A percentile compares a stretch with the other conserved stretches of the same genome.
These are phyloP conservation scores for Trochalopteron elliotii DNA, from an alignment of 2,113 vertebrate species.

Conservation along the genomic window DNA sequence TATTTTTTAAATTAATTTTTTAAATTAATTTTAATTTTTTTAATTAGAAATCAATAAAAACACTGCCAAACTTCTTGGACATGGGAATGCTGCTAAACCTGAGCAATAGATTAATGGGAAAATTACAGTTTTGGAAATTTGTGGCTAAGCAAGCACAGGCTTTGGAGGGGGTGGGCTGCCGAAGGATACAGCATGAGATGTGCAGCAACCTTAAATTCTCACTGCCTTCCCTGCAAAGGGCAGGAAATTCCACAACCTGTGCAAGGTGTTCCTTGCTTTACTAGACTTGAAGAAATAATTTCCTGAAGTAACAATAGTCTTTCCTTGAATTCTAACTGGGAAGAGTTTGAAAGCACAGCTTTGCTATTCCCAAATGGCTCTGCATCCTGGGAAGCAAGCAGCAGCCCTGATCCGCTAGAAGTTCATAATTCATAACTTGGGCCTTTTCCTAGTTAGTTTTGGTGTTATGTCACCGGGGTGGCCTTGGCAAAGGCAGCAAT, in stretches of 20 bases:
- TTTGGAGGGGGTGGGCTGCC: background rate
- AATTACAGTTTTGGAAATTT: background rate
- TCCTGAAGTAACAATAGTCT: background rate
- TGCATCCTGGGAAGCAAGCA: background rate
- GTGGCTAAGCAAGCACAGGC: background rate
- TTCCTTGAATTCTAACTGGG: background rate
- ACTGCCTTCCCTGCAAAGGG: background rate
- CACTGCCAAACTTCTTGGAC: background rate
- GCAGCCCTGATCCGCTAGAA: background rate
- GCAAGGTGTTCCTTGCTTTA: background rate
- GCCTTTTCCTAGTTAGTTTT: background rate
- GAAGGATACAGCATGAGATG: fast-evolving
- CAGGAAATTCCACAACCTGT: background rate
- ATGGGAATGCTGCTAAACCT: background rate
- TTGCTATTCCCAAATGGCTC: background rate
- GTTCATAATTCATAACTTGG: background rate
- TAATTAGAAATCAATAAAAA: background rate
- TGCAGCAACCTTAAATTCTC: background rate
- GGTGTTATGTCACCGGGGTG: fast-evolving
- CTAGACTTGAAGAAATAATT: background rate
- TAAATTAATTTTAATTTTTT: too few species aligned
- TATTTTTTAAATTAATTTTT: background rate
- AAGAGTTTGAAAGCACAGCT: background rate
- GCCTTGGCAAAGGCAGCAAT: too few species aligned
- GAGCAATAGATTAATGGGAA: background rate